These are phyloP conservation scores for Nanger granti DNA, from an alignment of 2,113 vertebrate species.

Conservation along the genomic window DNA sequence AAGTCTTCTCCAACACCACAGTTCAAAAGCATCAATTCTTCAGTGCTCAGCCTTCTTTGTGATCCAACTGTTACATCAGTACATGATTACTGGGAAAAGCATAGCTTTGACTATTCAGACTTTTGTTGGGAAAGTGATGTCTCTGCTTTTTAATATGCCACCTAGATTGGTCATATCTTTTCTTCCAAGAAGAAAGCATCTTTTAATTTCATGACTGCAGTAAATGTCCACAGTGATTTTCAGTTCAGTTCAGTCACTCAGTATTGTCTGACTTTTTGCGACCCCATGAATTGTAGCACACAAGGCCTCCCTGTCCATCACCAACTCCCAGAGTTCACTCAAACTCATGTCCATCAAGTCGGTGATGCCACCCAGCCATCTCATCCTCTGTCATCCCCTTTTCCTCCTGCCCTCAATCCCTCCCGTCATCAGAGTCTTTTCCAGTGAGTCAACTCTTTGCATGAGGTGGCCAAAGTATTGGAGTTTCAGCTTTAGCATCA, in stretches of 20 bases:
- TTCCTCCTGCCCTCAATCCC: no score
- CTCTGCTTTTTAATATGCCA: background rate
- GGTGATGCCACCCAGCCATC: no score
- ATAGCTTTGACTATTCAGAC: background rate
- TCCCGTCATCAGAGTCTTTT: no score
- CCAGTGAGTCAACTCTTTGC: no score
- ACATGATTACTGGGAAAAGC: background rate
- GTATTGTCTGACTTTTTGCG: fast-evolving
- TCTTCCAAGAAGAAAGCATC: background rate
- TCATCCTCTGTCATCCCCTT: no score
- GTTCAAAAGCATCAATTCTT: background rate
- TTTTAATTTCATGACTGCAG: background rate
- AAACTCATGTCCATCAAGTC: no score
- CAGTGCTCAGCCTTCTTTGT: background rate
- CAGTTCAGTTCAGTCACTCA: no score
- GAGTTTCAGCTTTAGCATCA: no score
- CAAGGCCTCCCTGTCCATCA: no score
- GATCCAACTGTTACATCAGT: background rate
- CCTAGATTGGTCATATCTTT: background rate
- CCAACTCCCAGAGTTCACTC: no score
- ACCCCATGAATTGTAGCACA: no score
- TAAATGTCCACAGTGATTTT: background rate
- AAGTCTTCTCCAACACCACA: background rate
- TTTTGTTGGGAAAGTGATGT: background rate
- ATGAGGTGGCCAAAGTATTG: no score